phyloP scores from a whole-genome alignment of 2,797 vertebrate species.

The Triplophysa yarkandensis region DNA sequence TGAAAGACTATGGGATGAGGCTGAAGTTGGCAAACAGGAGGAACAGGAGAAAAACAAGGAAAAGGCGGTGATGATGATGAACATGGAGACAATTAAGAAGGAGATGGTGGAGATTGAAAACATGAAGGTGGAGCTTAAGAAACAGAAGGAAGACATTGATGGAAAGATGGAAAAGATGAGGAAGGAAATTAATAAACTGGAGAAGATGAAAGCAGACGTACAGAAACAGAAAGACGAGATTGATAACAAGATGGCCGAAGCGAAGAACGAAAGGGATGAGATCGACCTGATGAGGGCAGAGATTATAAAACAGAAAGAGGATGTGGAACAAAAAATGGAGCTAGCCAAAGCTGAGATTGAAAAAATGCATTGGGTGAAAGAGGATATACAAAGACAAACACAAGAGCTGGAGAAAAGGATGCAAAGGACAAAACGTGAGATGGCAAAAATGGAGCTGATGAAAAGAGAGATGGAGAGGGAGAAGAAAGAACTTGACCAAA shows the following conservation, averaged over 20 bases:
- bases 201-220: constrained; percentile 52
- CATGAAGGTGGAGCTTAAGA: constrained; percentile 48
- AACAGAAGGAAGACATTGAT: constrained; percentile 58
- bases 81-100: constrained; percentile 44
- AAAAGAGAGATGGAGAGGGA: constrained; percentile 62
- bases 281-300: constrained; percentile 55
- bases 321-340: constrained; percentile 57
- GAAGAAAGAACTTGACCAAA: constrained; percentile 63
- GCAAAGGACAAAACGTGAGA: constrained; percentile 59
- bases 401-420: constrained; percentile 61
- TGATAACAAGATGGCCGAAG: constrained; percentile 42
- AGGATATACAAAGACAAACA: constrained; percentile 57
- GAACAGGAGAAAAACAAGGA: constrained; percentile 40
- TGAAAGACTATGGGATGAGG: constrained; percentile 57
- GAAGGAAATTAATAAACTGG: constrained; percentile 52
- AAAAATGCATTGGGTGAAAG: constrained; percentile 52
- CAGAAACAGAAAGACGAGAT: constrained; percentile 54
- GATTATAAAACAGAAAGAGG: constrained; percentile 59
- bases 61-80: constrained; percentile 51
- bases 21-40: constrained; percentile 53
- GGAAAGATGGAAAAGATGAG: constrained; percentile 47
- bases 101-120: constrained; percentile 48
- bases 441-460: constrained; percentile 63
- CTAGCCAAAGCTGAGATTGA: constrained; percentile 59
- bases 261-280: constrained; percentile 57